Base-by-base conservation (phyloP, 1,140 invertebrate species). In the Doryteuthis pealeii region DNA sequence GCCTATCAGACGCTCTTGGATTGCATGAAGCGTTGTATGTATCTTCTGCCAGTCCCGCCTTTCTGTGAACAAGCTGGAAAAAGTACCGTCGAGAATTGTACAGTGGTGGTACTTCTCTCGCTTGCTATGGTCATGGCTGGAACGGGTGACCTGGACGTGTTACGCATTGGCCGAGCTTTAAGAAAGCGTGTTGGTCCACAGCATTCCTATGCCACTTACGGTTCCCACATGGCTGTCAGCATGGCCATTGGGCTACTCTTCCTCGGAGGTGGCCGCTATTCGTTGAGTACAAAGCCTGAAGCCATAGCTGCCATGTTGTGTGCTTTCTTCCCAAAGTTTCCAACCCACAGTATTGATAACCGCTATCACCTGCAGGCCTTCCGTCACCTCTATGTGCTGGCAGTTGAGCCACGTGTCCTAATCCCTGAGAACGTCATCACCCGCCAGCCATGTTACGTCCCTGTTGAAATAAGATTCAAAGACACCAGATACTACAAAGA, bases 301-400 rank as follows among this genome's bases (percentile, higher is more conserved):
- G 92, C 95, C 15, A 91, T 98, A 12, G 96, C 95, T 5, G 94
- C 95, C 0, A 87, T 99, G 49, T 89, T 99, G 49, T 94, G 94
- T 84, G 94, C 97, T 1, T 93, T 98, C 86, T 99, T 96, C 89
- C 97, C 97, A 3, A 97, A 97, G 87, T 99, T 96, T 88, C 97
- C 97, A 65, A 96, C 93, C 4, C 95, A 98, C 86, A 96, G 94
- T 82, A 96, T 96, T 84, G 97, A 99, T 85, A 99, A 99, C 87
- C 92, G 95, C 73, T 97, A 97, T 87, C 96, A 98, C 88, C 89
- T 98, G 71, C 96, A 99, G 91, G 96, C 97, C 0, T 92, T 99
- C 78, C 89, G 97, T 40, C 97, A 99, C 89, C 88, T 99, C 22
- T 99, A 99, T 86, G 96, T 98, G 14, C 86, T 99, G 71, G 96